phyloP scores from a whole-genome alignment of 2,888 invertebrate genomes.

The Mesorhabditis belari region DNA sequence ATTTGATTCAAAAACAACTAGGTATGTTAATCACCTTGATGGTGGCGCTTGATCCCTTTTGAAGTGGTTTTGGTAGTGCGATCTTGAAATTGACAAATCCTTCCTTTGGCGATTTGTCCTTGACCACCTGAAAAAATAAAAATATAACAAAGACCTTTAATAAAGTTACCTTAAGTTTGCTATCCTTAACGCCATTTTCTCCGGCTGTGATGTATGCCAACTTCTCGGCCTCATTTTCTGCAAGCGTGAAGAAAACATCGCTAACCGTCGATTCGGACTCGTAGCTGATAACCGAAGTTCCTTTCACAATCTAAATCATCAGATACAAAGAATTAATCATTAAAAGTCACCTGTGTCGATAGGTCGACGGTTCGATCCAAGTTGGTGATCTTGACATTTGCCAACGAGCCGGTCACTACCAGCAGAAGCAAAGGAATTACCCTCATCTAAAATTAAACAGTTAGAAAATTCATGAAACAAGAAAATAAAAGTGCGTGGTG shows the following conservation, averaged over 20 bases:
- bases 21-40: constrained; percentile 12
- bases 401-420: constrained; percentile 13
- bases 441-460: constrained; percentile 9
- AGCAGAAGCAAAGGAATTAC: constrained; percentile 11
- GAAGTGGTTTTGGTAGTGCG: constrained; percentile 29
- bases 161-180: constrained; percentile 16
- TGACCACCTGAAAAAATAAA: neutral
- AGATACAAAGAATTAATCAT: neutral
- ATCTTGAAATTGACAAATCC: constrained; percentile 28
- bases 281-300: constrained; percentile 24
- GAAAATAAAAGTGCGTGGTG: too few species aligned
- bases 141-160: neutral
- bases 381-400: constrained; percentile 24
- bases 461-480: too few species aligned
- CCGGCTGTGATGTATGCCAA: constrained; percentile 31
- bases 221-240: constrained; percentile 27
- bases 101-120: neutral
- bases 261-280: constrained; percentile 37
- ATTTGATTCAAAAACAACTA: neutral
- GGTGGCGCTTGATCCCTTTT: constrained; percentile 31
- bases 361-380: constrained; percentile 43
- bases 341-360: constrained; percentile 31
- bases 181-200: constrained; percentile 20
- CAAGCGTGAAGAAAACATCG: constrained; percentile 26
- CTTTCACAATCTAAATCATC: constrained; percentile 30